These are phyloP conservation scores for Tetrax tetrax DNA, from an alignment of 2,113 vertebrate genomes.

Conservation along the genomic window DNA sequence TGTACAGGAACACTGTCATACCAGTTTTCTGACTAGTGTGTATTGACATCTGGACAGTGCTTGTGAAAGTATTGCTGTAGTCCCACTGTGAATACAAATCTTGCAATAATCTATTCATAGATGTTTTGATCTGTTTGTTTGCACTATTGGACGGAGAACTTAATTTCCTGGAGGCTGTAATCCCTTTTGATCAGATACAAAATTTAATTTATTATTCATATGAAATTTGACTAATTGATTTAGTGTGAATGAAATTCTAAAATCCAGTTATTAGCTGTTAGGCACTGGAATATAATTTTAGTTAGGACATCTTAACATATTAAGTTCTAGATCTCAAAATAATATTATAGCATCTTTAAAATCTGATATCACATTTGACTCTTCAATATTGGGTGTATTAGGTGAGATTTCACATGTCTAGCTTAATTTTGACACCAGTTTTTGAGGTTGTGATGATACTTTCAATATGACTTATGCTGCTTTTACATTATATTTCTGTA, in stretches of 20 bases:
- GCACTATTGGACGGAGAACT: not conserved
- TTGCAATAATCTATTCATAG: not conserved
- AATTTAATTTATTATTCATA: constrained; percentile 52
- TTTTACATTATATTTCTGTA: not conserved
- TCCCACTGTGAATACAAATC: not conserved
- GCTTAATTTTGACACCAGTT: not conserved
- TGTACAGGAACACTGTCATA: not conserved
- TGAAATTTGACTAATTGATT: constrained; percentile 55
- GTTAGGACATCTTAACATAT: not conserved
- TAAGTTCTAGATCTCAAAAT: constrained; percentile 25
- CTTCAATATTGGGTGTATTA: not conserved
- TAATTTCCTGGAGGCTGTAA: constrained; percentile 22
- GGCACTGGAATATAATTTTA: constrained; percentile 15
- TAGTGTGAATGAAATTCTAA: not conserved
- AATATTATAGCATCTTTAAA: constrained; percentile 22
- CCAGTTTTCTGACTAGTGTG: not conserved
- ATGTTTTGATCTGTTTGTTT: constrained; percentile 17
- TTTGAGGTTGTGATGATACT: constrained; percentile 24
- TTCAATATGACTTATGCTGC: not conserved
- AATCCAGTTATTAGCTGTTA: constrained; percentile 13
- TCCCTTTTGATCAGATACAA: constrained; percentile 43
- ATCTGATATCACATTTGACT: not conserved
- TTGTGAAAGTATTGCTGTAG: not conserved
- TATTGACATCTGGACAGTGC: not conserved
- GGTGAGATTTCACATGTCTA: constrained; percentile 23